Conservation (phyloP, 2,113 vertebrate species). For the Beaufortia kweichowensis region DNA sequence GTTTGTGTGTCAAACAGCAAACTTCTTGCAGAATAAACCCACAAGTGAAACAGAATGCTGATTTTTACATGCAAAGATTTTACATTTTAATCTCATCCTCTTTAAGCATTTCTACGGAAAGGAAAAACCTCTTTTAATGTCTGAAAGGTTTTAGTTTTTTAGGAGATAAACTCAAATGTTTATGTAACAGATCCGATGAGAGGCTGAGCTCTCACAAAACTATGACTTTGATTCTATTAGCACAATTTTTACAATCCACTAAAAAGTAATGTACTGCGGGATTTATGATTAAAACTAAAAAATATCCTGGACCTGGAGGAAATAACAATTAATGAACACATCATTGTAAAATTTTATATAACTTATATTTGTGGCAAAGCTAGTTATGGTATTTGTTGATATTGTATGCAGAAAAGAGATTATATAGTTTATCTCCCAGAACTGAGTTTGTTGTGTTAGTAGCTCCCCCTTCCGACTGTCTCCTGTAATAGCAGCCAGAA, state of each 20-base stretch:
- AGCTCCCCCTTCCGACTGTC: conserved; percentile 72
- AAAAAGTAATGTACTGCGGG: too few relatives aligned
- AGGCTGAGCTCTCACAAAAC: neutral
- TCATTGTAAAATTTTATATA: too few relatives aligned
- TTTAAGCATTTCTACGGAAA: neutral
- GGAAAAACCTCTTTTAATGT: neutral
- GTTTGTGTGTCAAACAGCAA: too few relatives aligned
- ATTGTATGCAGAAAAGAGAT: conserved; percentile 10
- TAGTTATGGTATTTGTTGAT: neutral
- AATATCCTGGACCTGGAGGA: too few relatives aligned
- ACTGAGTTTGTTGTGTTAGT: conserved; percentile 62
- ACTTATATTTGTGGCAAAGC: too few relatives aligned
- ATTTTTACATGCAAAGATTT: neutral
- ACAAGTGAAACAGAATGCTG: neutral
- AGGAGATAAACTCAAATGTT: neutral
- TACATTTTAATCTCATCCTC: neutral
- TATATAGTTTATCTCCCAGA: neutral
- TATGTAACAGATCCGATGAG: neutral
- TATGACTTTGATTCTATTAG: neutral
- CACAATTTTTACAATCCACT: too few relatives aligned
- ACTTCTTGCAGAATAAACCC: too few relatives aligned
- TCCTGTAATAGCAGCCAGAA: conserved; percentile 50
- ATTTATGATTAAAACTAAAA: too few relatives aligned
- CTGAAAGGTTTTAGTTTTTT: neutral
- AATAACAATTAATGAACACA: too few relatives aligned